Evolutionary conservation across 1,140 invertebrate genomes (phyloP).

Genomic region (Drosophila lowei): DNA sequence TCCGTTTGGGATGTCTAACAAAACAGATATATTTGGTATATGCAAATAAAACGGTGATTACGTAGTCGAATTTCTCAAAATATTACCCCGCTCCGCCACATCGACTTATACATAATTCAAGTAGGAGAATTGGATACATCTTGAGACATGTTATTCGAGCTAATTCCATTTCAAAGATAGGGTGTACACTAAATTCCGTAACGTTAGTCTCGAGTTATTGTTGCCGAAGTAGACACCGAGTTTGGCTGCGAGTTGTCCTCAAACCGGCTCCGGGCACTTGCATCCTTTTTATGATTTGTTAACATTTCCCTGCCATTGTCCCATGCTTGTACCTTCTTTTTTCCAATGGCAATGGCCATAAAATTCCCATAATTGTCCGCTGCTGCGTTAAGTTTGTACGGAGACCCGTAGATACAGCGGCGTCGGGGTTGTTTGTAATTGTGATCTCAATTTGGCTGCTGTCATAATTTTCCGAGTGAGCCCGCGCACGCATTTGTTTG

Average conservation of each 20-base stretch:
- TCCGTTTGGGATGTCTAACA: too few species aligned
- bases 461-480: constrained; percentile 51
- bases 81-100: too few species aligned
- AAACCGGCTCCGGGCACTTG: constrained; percentile 13
- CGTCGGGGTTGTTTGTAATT: constrained; percentile 34
- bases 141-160: too few species aligned
- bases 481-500: constrained; percentile 52
- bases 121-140: too few species aligned
- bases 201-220: too few species aligned
- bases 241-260: constrained; percentile 28
- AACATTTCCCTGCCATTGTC: constrained; percentile 57
- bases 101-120: too few species aligned
- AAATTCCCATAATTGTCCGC: constrained; percentile 75
- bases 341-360: constrained; percentile 73
- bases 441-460: constrained; percentile 53
- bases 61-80: too few species aligned
- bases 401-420: constrained; percentile 21
- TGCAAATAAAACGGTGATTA: too few species aligned
- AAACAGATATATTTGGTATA: too few species aligned
- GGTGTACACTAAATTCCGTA: constrained; percentile 3
- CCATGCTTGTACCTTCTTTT: constrained; percentile 24
- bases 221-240: not conserved
- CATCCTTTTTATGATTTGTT: constrained; percentile 72
- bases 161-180: too few species aligned
- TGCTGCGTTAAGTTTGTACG: constrained; percentile 72